phyloP scores from a whole-genome alignment of 1,140 invertebrate species.

The Tetranychus urticae region DNA sequence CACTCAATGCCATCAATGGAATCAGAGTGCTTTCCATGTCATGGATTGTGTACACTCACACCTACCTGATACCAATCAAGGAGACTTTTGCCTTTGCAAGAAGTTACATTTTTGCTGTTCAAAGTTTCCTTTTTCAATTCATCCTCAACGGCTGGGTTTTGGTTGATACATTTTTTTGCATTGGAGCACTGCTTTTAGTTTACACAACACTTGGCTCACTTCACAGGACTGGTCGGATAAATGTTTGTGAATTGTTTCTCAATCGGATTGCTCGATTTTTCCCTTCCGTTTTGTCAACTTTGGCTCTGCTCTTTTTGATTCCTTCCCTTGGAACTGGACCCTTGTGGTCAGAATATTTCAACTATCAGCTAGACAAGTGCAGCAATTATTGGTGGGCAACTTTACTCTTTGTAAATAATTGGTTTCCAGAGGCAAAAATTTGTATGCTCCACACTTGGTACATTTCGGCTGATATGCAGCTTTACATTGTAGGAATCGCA shows the following conservation, averaged over 20 bases:
- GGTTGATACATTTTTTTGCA: slow-evolving; percentile 14
- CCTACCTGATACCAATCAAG: slow-evolving; percentile 22
- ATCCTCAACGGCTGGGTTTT: slow-evolving; percentile 13
- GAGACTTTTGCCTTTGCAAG: slow-evolving; percentile 1
- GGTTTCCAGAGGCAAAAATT: slow-evolving; percentile 1
- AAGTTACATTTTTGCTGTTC: not conserved
- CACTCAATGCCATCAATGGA: slow-evolving; percentile 32
- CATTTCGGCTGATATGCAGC: slow-evolving; percentile 12
- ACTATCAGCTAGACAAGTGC: slow-evolving; percentile 9
- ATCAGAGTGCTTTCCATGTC: slow-evolving; percentile 60
- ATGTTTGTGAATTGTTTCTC: slow-evolving; percentile 7
- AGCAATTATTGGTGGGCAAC: slow-evolving; percentile 10
- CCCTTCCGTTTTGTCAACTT: slow-evolving; percentile 7
- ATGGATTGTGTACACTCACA: slow-evolving; percentile 78
- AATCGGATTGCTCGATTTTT: slow-evolving; percentile 10
- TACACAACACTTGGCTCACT: slow-evolving; percentile 6
- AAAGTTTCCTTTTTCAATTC: slow-evolving; percentile 12
- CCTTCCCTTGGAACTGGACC: slow-evolving; percentile 10
- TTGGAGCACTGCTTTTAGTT: slow-evolving; percentile 10
- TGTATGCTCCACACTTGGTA: slow-evolving; percentile 14
- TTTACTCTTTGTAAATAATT: slow-evolving; percentile 14
- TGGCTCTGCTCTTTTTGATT: slow-evolving; percentile 9
- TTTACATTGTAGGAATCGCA: slow-evolving; percentile 10
- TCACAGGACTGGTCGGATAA: slow-evolving; percentile 3
- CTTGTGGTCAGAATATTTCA: slow-evolving; percentile 9